phyloP scores from a whole-genome alignment of 92 coral and sea anemone genomes.

The Parazoanthus atlanticus region DNA sequence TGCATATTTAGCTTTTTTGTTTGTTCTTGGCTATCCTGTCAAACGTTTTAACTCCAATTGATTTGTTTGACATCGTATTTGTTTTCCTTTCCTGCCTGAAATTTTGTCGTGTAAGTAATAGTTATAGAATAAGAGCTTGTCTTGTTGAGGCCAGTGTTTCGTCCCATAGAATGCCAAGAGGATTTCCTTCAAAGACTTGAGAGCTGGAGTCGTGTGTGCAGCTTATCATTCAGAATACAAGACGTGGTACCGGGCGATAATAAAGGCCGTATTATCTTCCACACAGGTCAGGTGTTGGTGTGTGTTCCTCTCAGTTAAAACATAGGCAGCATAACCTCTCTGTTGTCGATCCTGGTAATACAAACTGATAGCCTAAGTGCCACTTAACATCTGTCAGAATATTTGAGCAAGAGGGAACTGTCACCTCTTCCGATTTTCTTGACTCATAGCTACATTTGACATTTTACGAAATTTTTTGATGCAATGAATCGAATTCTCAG shows the following conservation, averaged over 20 bases:
- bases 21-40: not conserved
- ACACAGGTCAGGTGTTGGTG: constrained; percentile 59
- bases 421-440: no score
- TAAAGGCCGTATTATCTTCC: constrained; percentile 75
- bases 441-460: no score
- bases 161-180: constrained; percentile 13
- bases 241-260: constrained; percentile 79
- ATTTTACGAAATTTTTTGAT: no score
- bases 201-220: constrained; percentile 77
- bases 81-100: not conserved
- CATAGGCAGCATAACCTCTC: no score
- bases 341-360: no score
- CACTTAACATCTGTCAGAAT: no score
- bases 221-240: constrained; percentile 60
- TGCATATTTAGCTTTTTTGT: no score
- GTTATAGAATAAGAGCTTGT: not conserved
- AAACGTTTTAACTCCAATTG: not conserved
- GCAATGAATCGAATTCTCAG: no score
- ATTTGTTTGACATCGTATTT: not conserved
- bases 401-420: no score
- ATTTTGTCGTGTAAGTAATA: not conserved
- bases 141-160: not conserved
- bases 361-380: no score
- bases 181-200: constrained; percentile 47
- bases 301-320: not conserved